A percentile compares a stretch with the other conserved stretches of the same genome.
These are phyloP conservation scores for Xiphydria camelus DNA, from an alignment of 2,888 invertebrate genomes.

Conservation along the genomic window DNA sequence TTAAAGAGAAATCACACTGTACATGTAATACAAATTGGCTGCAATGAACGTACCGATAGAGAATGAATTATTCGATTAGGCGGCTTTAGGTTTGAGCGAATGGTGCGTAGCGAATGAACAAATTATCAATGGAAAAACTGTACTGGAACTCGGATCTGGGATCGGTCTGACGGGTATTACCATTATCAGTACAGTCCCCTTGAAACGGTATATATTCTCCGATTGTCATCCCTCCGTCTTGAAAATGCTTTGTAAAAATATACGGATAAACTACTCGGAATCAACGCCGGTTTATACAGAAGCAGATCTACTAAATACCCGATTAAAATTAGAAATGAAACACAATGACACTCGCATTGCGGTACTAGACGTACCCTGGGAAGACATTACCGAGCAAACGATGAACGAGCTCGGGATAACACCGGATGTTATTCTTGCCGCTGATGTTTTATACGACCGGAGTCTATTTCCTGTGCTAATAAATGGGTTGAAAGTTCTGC, in stretches of 20 bases:
- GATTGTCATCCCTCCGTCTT: conserved; percentile 74
- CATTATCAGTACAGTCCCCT: conserved; percentile 62
- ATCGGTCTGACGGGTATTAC: conserved; percentile 74
- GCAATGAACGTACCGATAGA: not conserved
- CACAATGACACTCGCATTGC: conserved; percentile 30
- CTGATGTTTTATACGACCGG: conserved; percentile 67
- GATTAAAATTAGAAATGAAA: conserved; percentile 23
- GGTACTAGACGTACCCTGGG: conserved; percentile 61
- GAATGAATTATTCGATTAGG: no score
- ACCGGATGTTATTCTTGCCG: conserved; percentile 63
- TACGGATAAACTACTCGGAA: conserved; percentile 63
- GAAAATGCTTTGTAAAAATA: conserved; percentile 65
- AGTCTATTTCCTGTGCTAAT: conserved; percentile 60
- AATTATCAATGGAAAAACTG: conserved; percentile 60
- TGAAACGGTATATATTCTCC: conserved; percentile 64
- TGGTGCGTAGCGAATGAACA: conserved; percentile 67
- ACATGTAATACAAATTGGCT: no score
- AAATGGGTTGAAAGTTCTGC: conserved; percentile 57
- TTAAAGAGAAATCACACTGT: no score
- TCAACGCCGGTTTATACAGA: conserved; percentile 5
- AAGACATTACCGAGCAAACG: conserved; percentile 53
- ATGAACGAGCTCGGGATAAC: conserved; percentile 25
- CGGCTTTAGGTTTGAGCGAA: conserved; percentile 71
- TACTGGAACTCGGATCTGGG: conserved; percentile 79
- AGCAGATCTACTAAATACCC: conserved; percentile 5